A percentile compares a stretch with the other conserved stretches of the same genome.
Evolutionary conservation across 2,113 vertebrate genomes (phyloP).

Genomic region (Vicugna pacos): DNA sequence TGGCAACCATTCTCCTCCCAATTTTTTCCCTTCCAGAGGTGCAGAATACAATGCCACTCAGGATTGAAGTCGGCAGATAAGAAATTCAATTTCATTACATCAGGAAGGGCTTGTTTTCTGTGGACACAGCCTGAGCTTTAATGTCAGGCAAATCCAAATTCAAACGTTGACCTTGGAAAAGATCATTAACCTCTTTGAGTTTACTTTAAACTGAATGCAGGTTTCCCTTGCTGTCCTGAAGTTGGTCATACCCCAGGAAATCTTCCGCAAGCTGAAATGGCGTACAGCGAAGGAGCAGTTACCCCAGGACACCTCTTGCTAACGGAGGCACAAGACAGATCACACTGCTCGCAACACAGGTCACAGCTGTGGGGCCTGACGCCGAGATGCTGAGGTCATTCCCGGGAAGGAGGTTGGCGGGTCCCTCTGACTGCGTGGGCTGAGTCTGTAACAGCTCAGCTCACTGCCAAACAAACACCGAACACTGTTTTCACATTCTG

Average conservation of each 20-base stretch:
- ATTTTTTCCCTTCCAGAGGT: constrained; percentile 50
- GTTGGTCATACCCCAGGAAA: not conserved
- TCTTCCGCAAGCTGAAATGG: not conserved
- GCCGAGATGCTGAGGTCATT: not conserved
- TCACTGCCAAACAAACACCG: not conserved
- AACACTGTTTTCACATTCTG: too few species aligned
- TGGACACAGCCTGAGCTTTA: not conserved
- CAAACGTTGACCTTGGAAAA: constrained; percentile 58
- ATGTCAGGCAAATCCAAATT: constrained; percentile 36
- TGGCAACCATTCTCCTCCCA: constrained; percentile 55
- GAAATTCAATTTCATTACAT: constrained; percentile 57
- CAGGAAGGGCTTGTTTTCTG: not conserved
- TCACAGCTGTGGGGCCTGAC: not conserved
- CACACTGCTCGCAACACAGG: not conserved
- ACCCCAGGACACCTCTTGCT: not conserved
- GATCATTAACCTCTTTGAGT: not conserved
- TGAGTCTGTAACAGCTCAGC: not conserved
- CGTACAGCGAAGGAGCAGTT: not conserved
- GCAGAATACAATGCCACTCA: constrained; percentile 24
- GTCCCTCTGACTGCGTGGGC: not conserved
- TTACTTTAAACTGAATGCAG: not conserved
- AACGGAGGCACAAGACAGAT: not conserved
- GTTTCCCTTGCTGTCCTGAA: not conserved
- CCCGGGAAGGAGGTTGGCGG: not conserved
- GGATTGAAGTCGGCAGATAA: constrained; percentile 60